Evolutionary conservation across 2,113 vertebrate genomes (phyloP), one percentile per base, ranked within the genome.

Genomic region (Oenanthe oenanthe): DNA sequence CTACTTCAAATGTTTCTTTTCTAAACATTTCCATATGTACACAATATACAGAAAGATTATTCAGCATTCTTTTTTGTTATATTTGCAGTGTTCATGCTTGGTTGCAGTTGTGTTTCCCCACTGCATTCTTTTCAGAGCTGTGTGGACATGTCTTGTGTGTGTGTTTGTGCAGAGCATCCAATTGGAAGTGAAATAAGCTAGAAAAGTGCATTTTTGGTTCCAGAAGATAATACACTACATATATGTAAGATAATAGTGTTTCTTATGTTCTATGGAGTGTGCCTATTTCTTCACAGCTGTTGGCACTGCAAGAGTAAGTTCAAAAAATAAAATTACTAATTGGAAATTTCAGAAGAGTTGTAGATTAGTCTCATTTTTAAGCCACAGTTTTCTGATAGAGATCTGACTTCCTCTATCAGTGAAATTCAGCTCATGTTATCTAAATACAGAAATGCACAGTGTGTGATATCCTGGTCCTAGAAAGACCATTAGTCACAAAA

Each of bases 401-500:
- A 40, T 80, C 78, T 57, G 66, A 48, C 66, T 72, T 89, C 70
- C 13, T 26, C 45, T 57, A 2, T 54, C 54, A 26, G 26, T 88
- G 60, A 85, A 89, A 85, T 88, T 91, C 67, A 82, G 43, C 66
- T 94, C 26, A 20, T 6, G 1, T 65, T 89, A 48, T 36, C 73
- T 67, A 73, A 88, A 42, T 54, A 80, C 56, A 89, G 79, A 66
- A 95, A 38, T 48, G n/a, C 43, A 60, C 34, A 10, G 32, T 50
- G 10, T 79, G 66, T 70, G 72, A 51, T 83, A 70, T 42, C 85
- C 22, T 68, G 38, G 54, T 85, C 67, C 21, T 79, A 79, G 88
- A 28, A 77, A 76, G 81, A 83, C 47, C 67, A 67, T 85, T 63
- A 90, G 75, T 48, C 61, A 53, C 51, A 80, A 76, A 94, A 83